Percentiles rank a stretch among this genome's conserved stretches.
phyloP scores from a whole-genome alignment of 2,797 vertebrate species.

The Philypnodon macrostomus region DNA sequence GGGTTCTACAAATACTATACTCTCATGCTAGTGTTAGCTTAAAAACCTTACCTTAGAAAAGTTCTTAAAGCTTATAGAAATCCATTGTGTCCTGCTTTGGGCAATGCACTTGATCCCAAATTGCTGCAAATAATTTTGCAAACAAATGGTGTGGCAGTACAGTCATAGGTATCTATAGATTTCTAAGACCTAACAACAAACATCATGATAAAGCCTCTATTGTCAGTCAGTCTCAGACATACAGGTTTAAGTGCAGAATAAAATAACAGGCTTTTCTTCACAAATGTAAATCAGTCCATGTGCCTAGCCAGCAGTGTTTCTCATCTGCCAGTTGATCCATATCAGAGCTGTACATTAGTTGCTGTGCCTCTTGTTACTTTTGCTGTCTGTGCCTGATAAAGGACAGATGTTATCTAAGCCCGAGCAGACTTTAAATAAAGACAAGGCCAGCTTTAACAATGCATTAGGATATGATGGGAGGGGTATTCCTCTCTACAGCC shows the following conservation, averaged over 20 bases:
- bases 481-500: conserved; percentile 24
- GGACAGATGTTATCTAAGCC: conserved; percentile 37
- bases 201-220: neutral
- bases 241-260: neutral
- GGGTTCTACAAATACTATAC: too few relatives aligned
- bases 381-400: conserved; percentile 21
- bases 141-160: too few relatives aligned
- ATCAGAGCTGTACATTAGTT: conserved; percentile 25
- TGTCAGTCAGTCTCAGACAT: neutral
- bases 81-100: too few relatives aligned
- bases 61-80: too few relatives aligned
- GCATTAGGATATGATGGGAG: conserved; percentile 42
- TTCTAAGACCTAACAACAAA: too few relatives aligned
- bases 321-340: conserved; percentile 37
- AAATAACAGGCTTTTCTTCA: neutral
- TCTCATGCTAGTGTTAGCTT: too few relatives aligned
- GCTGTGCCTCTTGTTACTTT: conserved; percentile 17
- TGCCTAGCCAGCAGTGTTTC: conserved; percentile 35
- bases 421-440: conserved; percentile 23
- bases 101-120: too few relatives aligned
- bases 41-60: too few relatives aligned
- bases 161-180: too few relatives aligned
- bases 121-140: too few relatives aligned
- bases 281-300: conserved; percentile 28
- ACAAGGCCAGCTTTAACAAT: conserved; percentile 41